Conservation (phyloP, 1,140 invertebrate genomes). For the Diorhabda carinulata region DNA sequence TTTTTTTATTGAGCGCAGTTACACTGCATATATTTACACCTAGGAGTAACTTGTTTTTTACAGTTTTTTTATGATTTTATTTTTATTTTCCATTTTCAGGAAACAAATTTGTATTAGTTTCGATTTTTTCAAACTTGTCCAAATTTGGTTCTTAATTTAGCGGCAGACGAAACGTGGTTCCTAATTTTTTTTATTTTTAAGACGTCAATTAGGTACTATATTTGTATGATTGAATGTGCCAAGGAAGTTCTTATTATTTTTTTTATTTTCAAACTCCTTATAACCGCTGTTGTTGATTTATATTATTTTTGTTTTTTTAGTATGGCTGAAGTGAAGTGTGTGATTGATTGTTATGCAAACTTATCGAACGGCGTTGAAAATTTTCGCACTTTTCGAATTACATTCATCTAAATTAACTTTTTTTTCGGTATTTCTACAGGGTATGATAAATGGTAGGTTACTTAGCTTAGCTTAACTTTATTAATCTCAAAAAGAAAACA, state of each 20-base stretch:
- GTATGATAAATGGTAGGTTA: too few relatives aligned
- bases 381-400: background rate
- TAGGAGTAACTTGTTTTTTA: slow-evolving; percentile 7
- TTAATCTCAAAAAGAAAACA: too few relatives aligned
- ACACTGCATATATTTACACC: background rate
- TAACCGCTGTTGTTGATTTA: slow-evolving; percentile 20
- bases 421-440: too few relatives aligned
- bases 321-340: slow-evolving; percentile 4
- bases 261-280: slow-evolving; percentile 21
- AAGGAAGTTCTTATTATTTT: slow-evolving; percentile 21
- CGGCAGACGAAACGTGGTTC: slow-evolving; percentile 41
- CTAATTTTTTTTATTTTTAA: slow-evolving; percentile 34
- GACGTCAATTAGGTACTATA: slow-evolving; percentile 20
- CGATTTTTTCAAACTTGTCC: slow-evolving; percentile 26
- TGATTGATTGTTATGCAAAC: slow-evolving; percentile 12
- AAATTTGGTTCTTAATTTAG: slow-evolving; percentile 28
- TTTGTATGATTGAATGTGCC: slow-evolving; percentile 34
- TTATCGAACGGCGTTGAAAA: slow-evolving; percentile 7
- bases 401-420: too few relatives aligned
- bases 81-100: slow-evolving; percentile 3
- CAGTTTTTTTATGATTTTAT: slow-evolving; percentile 5
- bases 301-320: slow-evolving; percentile 22
- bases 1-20: background rate
- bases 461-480: too few relatives aligned
- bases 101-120: slow-evolving; percentile 26